These are phyloP conservation scores for Periparus ater DNA, from an alignment of 2,797 vertebrate genomes.

Conservation along the genomic window DNA sequence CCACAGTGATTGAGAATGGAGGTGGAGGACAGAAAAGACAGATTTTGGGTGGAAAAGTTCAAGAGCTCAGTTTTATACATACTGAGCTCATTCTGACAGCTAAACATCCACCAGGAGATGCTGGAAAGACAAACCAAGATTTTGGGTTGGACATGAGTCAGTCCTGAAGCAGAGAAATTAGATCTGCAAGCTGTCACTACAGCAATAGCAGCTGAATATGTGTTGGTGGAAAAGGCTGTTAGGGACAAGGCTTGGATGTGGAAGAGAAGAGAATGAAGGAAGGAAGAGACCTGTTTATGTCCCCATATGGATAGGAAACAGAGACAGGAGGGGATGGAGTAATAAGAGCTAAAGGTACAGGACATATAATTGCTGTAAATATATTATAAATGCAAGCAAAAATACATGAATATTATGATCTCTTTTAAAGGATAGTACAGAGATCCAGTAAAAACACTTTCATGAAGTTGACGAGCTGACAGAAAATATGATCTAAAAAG, in stretches of 20 bases:
- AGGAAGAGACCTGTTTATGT: background rate
- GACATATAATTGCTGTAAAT: background rate
- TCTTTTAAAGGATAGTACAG: background rate
- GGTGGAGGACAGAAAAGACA: background rate
- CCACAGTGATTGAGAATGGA: background rate
- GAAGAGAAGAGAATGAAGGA: background rate
- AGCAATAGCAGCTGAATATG: constrained; percentile 8
- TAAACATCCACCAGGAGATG: background rate
- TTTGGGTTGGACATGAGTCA: constrained; percentile 16
- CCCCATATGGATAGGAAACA: background rate
- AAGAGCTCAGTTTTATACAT: background rate
- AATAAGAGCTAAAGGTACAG: background rate
- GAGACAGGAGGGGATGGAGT: background rate
- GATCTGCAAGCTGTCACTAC: constrained; percentile 3
- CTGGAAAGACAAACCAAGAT: background rate
- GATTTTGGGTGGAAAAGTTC: background rate
- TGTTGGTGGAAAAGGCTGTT: background rate
- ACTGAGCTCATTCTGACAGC: background rate
- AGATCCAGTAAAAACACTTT: background rate
- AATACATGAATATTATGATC: background rate
- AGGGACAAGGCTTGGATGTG: background rate
- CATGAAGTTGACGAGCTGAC: background rate
- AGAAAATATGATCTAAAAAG: background rate
- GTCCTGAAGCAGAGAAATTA: background rate
- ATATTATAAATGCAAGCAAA: background rate